Evolutionary conservation across 1,140 invertebrate species (phyloP).

Genomic region (Phymorhynchus buccinoides): DNA sequence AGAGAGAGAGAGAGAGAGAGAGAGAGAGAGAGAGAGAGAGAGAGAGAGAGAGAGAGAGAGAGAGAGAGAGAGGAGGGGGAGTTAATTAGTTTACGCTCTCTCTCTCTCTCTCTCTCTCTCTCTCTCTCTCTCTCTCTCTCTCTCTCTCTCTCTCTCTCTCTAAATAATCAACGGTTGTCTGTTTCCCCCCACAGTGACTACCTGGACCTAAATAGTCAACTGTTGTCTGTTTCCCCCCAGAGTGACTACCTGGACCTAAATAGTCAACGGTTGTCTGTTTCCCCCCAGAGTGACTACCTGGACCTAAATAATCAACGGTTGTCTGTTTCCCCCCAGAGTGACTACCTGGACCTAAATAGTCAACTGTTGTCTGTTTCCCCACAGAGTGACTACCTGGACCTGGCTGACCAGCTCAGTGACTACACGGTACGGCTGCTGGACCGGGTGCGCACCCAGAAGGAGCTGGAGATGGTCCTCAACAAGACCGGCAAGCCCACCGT

Average conservation of each 20-base stretch:
- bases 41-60: conserved; percentile 22
- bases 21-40: conserved; percentile 12
- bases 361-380: too few species aligned
- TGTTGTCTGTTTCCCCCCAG: too few species aligned
- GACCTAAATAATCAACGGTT: conserved; percentile 75
- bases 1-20: background rate
- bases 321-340: too few species aligned
- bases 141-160: conserved; percentile 3
- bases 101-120: background rate
- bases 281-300: conserved; percentile 75
- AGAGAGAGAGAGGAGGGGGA: conserved; percentile 12
- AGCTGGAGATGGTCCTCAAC: conserved; percentile 46
- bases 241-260: conserved; percentile 77
- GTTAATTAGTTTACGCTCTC: background rate
- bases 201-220: conserved; percentile 74
- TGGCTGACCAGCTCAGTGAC: conserved; percentile 76
- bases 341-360: conserved; percentile 76
- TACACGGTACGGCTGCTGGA: conserved; percentile 71
- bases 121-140: background rate
- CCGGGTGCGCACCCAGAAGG: conserved; percentile 68
- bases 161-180: too few species aligned
- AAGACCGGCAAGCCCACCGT: conserved; percentile 57
- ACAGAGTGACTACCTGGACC: conserved; percentile 75
- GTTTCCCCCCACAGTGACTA: conserved; percentile 77
- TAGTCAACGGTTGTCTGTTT: too few species aligned